These are phyloP conservation scores for Alviniconcha strummeri DNA, from an alignment of 2,888 invertebrate species.

Conservation along the genomic window DNA sequence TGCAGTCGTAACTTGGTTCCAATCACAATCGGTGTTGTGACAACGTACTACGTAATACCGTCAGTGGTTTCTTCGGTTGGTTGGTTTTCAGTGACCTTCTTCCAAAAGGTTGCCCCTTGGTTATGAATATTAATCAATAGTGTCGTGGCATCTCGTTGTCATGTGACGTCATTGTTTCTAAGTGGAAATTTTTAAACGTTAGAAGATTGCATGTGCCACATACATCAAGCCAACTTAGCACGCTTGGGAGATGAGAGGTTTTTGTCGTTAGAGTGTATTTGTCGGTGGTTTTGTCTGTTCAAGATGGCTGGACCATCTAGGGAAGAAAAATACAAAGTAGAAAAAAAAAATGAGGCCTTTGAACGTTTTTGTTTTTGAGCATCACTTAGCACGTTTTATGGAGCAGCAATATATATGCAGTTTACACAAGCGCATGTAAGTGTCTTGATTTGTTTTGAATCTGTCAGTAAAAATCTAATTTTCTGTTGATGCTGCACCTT, in stretches of 20 bases:
- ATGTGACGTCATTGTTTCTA: conserved; percentile 9
- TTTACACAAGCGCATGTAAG: no score
- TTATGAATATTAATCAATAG: not conserved
- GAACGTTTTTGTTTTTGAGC: no score
- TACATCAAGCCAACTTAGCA: not conserved
- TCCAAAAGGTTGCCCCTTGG: not conserved
- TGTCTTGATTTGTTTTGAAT: no score
- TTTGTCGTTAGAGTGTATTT: not conserved
- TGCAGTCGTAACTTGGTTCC: not conserved
- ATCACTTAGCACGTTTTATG: no score
- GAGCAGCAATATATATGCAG: no score
- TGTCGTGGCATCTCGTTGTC: conserved; percentile 3
- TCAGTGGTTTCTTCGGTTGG: not conserved
- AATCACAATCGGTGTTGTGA: conserved; percentile 6
- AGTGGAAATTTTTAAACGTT: not conserved
- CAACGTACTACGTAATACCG: not conserved
- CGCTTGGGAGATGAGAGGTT: not conserved
- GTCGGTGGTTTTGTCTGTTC: not conserved
- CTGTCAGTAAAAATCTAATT: no score
- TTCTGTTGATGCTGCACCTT: no score
- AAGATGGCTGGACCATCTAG: conserved; percentile 26
- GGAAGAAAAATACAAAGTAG: not conserved
- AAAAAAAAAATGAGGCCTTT: no score
- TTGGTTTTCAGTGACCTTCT: not conserved
- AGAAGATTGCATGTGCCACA: conserved; percentile 23